These are phyloP conservation scores for Takifugu flavidus DNA, from an alignment of 2,113 vertebrate genomes.

Conservation along the genomic window DNA sequence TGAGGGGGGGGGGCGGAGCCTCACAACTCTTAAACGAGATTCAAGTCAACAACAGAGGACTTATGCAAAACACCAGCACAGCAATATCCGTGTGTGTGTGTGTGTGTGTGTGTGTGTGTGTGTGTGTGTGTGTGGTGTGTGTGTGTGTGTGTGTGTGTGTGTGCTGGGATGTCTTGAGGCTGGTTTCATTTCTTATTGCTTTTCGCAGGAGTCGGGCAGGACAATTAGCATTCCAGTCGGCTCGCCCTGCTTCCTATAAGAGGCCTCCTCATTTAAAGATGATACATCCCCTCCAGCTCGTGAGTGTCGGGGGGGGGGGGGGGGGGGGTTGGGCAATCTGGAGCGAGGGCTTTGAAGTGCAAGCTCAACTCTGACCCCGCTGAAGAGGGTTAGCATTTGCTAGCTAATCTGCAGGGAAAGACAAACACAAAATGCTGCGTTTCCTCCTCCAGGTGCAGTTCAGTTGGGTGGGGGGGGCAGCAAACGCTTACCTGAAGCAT, in stretches of 20 bases:
- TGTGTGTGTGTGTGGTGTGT: not conserved
- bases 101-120: not conserved
- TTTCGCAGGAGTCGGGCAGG: conserved; percentile 34
- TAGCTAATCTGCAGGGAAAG: no score
- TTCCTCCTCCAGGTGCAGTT: no score
- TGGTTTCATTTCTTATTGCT: conserved; percentile 43
- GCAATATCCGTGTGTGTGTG: conserved; percentile 5
- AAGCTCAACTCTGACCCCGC: not conserved
- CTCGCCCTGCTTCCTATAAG: conserved; percentile 41
- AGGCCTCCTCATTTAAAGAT: conserved; percentile 59
- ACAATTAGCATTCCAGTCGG: conserved; percentile 54
- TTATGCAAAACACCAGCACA: conserved; percentile 18
- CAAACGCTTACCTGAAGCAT: no score
- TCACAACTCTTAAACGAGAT: conserved; percentile 12
- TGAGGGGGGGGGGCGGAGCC: conserved; percentile 8
- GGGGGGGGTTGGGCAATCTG: conserved; percentile 13
- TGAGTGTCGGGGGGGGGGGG: conserved; percentile 9
- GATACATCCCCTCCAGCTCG: conserved; percentile 52
- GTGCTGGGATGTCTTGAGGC: conserved; percentile 20
- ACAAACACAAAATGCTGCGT: no score
- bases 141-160: conserved; percentile 14
- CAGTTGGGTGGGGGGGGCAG: no score
- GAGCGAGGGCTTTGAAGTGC: conserved; percentile 30
- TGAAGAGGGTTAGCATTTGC: not conserved
- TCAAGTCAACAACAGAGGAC: conserved; percentile 3